Conservation (phyloP, 2,888 invertebrate genomes). For the Idaea aversata region DNA sequence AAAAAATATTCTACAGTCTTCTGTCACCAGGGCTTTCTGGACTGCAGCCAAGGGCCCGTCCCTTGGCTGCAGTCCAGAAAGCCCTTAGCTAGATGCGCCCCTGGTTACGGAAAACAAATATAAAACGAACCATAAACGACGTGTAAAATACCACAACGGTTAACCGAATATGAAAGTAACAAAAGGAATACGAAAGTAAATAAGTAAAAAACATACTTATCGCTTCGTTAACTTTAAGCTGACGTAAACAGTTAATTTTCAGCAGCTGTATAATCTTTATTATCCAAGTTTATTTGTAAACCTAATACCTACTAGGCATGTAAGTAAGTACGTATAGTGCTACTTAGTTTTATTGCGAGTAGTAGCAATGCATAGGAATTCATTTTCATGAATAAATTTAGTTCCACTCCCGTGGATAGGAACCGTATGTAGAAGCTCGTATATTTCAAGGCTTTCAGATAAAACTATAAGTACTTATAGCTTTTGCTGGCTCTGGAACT, state of each 20-base stretch:
- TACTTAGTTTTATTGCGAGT: constrained; percentile 32
- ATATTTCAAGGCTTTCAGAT: constrained; percentile 34
- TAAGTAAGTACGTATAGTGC: constrained; percentile 15
- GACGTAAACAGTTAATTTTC: background rate
- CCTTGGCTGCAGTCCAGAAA: too few species aligned
- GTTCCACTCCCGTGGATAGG: constrained; percentile 40
- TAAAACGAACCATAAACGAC: background rate
- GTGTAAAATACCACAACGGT: background rate
- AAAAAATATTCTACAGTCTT: too few species aligned
- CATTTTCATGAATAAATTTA: constrained; percentile 66
- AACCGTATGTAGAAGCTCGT: constrained; percentile 10
- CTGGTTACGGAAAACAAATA: background rate
- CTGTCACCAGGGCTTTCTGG: too few species aligned
- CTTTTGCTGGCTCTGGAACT: background rate
- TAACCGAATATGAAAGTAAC: background rate
- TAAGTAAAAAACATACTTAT: background rate
- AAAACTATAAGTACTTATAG: background rate
- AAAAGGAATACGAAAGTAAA: background rate
- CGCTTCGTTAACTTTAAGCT: background rate
- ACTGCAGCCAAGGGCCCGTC: too few species aligned
- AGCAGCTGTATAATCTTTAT: background rate
- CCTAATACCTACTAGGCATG: background rate
- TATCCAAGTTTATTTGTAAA: background rate
- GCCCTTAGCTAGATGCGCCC: too few species aligned
- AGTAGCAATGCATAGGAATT: constrained; percentile 54